Percentiles rank a stretch among this genome's conserved stretches.
phyloP scores from a whole-genome alignment of 1,140 invertebrate species.

The Aphaenogaster ashmeadi region DNA sequence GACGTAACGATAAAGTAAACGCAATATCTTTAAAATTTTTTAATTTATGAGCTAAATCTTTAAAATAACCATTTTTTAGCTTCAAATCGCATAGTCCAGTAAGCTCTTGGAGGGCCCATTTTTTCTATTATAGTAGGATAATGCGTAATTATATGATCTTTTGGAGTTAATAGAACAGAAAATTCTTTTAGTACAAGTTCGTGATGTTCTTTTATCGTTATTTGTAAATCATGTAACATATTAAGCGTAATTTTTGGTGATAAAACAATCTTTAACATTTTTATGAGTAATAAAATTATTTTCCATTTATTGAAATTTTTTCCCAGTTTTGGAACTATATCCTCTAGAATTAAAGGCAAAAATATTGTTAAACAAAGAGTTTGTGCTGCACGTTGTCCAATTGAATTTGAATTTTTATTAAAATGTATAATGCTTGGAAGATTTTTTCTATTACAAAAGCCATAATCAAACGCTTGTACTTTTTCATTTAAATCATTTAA shows the following conservation, averaged over 20 bases:
- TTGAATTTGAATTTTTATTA: background rate
- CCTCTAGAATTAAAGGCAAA: conserved; percentile 20
- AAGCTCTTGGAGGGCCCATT: background rate
- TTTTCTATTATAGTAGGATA: background rate
- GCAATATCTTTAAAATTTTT: no score
- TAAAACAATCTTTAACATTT: conserved; percentile 33
- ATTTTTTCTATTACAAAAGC: background rate
- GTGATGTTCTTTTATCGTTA: background rate
- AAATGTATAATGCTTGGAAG: conserved; percentile 4
- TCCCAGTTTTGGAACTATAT: conserved; percentile 5
- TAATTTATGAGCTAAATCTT: no score
- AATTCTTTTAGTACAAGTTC: background rate
- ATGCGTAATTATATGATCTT: conserved; percentile 28
- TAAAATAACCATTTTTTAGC: no score
- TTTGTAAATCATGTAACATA: conserved; percentile 17
- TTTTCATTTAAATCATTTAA: conserved; percentile 7
- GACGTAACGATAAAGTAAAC: no score
- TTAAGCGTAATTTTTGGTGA: background rate
- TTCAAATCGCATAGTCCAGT: no score
- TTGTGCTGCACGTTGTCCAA: conserved; percentile 22
- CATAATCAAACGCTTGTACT: conserved; percentile 23
- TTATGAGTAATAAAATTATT: conserved; percentile 16
- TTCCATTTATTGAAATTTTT: conserved; percentile 20
- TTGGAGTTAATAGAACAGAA: background rate
- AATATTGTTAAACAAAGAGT: conserved; percentile 27